Evolutionary conservation across 2,888 invertebrate species (phyloP), one percentile per base, ranked within the genome.

Genomic region (Apodemia zela): DNA sequence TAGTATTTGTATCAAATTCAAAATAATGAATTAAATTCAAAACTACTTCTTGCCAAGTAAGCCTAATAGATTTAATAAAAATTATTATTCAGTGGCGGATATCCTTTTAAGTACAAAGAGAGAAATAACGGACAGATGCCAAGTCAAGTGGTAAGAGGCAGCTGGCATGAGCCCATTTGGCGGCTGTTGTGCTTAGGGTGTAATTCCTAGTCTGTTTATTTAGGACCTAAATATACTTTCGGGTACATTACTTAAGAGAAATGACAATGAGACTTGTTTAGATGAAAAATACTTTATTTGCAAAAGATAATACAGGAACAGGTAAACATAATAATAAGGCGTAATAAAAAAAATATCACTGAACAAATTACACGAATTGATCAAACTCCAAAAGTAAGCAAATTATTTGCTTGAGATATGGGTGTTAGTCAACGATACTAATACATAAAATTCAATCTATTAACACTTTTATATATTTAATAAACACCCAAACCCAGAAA

Each of bases 91-190:
- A 49, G 57, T 54, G 47, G 61, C n/a, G 38, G 25, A 58, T 62
- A 58, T 62, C 62, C 57, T 62, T 62, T 62, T 62, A 62, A 29
- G 29, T 47, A 62, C 62, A 62, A 59, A 63, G 63, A 63, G 63
- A 59, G 49, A 59, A 59, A 69, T 65, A 65, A 64, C 62, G 67
- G 66, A 67, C 63, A 65, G 65, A 67, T 70, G 70, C 71, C 71
- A 71, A 71, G 70, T 69, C 65, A 68, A 67, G 67, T 69, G 54
- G 54, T 69, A 67, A 69, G 66, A 68, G 65, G 67, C 71, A 68
- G 65, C 70, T 71, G 70, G 70, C 69, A 68, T 70, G 54, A 68
- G 57, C 69, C 71, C 70, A 71, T 69, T 71, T 71, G 71, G 71
- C 71, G 64, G 59, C 66, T 61, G 70, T 66, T 66, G 65, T 66